Evolutionary conservation across 64 coral and sea anemone species (phyloP).

Genomic region (Catalaphyllia jardinei): DNA sequence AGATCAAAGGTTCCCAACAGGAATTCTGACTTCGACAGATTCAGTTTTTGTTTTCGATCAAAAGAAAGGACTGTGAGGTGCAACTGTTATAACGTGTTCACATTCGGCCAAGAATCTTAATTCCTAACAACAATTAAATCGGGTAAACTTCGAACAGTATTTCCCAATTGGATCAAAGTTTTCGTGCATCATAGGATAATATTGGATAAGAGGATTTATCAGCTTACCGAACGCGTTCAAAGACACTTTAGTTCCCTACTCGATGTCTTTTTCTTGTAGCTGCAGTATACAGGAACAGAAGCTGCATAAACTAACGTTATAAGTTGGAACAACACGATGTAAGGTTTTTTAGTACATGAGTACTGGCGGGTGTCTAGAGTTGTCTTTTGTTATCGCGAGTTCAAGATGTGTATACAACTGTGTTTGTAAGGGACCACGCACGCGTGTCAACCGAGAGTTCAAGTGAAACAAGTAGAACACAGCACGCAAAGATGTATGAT

Average conservation of each 20-base stretch:
- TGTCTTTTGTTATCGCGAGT: not conserved
- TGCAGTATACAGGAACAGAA: not conserved
- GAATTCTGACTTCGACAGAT: not conserved
- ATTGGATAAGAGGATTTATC: not conserved
- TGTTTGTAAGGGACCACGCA: not conserved
- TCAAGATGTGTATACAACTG: not conserved
- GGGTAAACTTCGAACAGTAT: not conserved
- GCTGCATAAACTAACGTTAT: not conserved
- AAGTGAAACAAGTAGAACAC: not conserved
- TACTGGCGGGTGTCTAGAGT: not conserved
- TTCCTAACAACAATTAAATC: not conserved
- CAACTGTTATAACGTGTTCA: not conserved
- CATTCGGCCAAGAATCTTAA: not conserved
- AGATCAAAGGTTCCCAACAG: constrained; percentile 17
- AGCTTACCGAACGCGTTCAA: constrained; percentile 7
- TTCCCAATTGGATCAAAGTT: constrained; percentile 48
- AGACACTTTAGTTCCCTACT: not conserved
- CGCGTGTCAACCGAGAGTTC: not conserved
- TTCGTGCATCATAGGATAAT: constrained; percentile 26
- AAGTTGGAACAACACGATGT: not conserved
- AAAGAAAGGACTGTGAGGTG: not conserved
- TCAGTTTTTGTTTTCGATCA: not conserved
- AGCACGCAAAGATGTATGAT: not conserved
- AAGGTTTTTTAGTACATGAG: not conserved
- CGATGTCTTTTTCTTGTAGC: not conserved